Percentiles rank a stretch among this genome's conserved stretches.
Conservation (phyloP, 2,797 vertebrate genomes). For the Cynodonichthys magdalenae region DNA sequence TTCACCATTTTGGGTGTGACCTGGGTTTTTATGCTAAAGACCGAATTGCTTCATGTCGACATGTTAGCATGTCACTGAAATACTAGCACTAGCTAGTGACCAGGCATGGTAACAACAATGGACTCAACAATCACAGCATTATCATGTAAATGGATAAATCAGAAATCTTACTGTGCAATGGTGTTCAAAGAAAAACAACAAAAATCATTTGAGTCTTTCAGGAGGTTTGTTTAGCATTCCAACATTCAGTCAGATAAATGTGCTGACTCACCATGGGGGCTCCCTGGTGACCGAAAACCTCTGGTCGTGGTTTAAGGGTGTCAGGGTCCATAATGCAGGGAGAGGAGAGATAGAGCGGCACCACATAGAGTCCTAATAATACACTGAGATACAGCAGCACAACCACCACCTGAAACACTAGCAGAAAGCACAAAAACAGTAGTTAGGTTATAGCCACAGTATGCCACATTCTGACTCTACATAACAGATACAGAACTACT, state of each 20-base stretch:
- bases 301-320: conserved; percentile 85
- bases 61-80: too few relatives aligned
- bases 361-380: conserved; percentile 88
- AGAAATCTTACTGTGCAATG: background rate
- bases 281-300: conserved; percentile 90
- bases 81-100: too few relatives aligned
- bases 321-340: conserved; percentile 94
- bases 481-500: too few relatives aligned
- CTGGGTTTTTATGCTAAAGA: too few relatives aligned
- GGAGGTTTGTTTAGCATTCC: too few relatives aligned
- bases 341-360: conserved; percentile 90
- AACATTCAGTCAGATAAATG: background rate
- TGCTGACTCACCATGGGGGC: conserved; percentile 90
- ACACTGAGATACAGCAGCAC: conserved; percentile 86
- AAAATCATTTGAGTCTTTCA: too few relatives aligned
- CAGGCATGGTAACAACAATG: too few relatives aligned
- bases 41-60: too few relatives aligned
- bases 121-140: too few relatives aligned
- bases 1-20: too few relatives aligned
- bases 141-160: background rate
- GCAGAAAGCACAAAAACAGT: background rate
- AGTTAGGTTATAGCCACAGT: too few relatives aligned
- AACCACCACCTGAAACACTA: conserved; percentile 90
- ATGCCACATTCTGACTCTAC: too few relatives aligned
- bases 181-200: background rate